Percentiles rank a stretch among this genome's conserved stretches.
Conservation (phyloP, 2,797 vertebrate species). For the Lutjanus campechanus region DNA sequence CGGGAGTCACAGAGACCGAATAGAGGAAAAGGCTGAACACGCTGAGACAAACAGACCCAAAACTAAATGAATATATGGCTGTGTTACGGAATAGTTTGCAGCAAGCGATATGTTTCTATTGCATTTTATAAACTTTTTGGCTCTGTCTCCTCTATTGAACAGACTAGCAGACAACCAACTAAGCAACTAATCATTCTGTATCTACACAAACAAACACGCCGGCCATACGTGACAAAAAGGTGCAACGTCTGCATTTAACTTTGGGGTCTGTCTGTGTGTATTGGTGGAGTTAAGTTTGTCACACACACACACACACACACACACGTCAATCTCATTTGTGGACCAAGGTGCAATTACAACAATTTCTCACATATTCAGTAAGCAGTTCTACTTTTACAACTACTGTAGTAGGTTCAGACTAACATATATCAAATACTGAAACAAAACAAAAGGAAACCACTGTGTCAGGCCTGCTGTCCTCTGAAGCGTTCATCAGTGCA, state of each 20-base stretch:
- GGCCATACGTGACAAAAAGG: constrained; percentile 60
- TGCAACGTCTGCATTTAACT: constrained; percentile 78
- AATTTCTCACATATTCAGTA: constrained; percentile 50
- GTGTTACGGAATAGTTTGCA: constrained; percentile 53
- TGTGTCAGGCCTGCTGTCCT: constrained; percentile 17
- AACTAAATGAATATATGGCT: constrained; percentile 68
- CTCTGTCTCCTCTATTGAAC: constrained; percentile 70
- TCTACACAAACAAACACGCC: constrained; percentile 41
- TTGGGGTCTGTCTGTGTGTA: constrained; percentile 67
- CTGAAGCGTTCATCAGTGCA: constrained; percentile 39
- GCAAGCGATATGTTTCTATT: constrained; percentile 52
- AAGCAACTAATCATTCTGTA: constrained; percentile 18
- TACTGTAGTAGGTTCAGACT: constrained; percentile 33
- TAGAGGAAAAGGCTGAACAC: constrained; percentile 26
- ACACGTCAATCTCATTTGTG: constrained; percentile 64
- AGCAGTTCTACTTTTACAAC: constrained; percentile 37
- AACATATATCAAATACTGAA: constrained; percentile 64
- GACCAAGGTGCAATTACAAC: constrained; percentile 70
- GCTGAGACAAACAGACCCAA: constrained; percentile 33
- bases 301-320: constrained; percentile 22
- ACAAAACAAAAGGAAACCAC: constrained; percentile 24
- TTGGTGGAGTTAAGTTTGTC: constrained; percentile 45
- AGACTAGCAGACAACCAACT: constrained; percentile 40
- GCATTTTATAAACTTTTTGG: constrained; percentile 71
- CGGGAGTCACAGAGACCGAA: constrained; percentile 9